A percentile compares a stretch with the other conserved stretches of the same genome.
These are phyloP conservation scores for Brachyalestes nurse DNA, from an alignment of 2,797 vertebrate species.

Conservation along the genomic window DNA sequence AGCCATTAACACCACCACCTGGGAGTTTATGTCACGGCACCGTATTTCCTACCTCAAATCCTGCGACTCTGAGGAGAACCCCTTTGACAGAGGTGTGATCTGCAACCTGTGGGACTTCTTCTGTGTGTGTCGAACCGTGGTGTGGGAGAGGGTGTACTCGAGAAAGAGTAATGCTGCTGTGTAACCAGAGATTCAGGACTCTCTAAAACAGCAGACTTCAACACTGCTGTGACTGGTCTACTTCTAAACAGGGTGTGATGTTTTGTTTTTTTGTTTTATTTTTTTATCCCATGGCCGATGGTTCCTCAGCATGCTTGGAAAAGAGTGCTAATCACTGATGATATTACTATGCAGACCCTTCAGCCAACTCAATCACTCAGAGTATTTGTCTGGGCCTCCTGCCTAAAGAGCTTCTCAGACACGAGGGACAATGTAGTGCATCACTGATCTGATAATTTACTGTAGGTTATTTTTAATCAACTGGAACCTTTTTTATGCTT, in stretches of 20 bases:
- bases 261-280: neutral
- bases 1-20: slow-evolving; percentile 90
- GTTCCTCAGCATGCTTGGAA: neutral
- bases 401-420: neutral
- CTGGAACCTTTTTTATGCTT: neutral
- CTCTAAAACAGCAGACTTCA: neutral
- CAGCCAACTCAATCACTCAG: neutral
- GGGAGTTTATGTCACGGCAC: slow-evolving; percentile 94
- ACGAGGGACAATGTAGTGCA: neutral
- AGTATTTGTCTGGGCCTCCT: neutral
- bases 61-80: slow-evolving; percentile 80
- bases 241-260: neutral
- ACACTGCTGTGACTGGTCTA: neutral
- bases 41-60: slow-evolving; percentile 90
- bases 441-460: neutral
- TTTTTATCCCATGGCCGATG: neutral
- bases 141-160: slow-evolving; percentile 86
- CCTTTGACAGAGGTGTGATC: slow-evolving; percentile 87
- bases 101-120: slow-evolving; percentile 91
- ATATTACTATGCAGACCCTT: neutral
- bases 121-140: slow-evolving; percentile 81
- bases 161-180: slow-evolving; percentile 62
- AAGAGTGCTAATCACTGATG: neutral
- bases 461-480: neutral
- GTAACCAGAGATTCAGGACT: slow-evolving; percentile 58